These are phyloP conservation scores for Tragopan temminckii DNA, from an alignment of 2,797 vertebrate species.

Conservation along the genomic window DNA sequence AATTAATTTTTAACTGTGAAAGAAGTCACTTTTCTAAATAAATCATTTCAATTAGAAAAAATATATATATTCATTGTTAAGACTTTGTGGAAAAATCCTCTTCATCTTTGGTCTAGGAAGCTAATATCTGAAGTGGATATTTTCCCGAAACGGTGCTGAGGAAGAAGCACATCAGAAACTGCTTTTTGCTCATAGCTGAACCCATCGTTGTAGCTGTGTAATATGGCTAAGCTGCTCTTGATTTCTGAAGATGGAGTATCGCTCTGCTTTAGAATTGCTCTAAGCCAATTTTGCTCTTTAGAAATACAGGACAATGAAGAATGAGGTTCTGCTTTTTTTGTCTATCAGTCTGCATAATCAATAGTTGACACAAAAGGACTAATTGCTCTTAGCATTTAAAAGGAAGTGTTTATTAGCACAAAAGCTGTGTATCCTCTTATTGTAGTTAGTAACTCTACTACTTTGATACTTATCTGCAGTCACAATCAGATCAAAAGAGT, in stretches of 20 bases:
- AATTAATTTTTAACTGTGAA: not conserved
- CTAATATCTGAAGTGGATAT: not conserved
- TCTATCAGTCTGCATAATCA: conserved; percentile 69
- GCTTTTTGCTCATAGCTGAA: not conserved
- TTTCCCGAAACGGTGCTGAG: not conserved
- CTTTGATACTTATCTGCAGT: conserved; percentile 33
- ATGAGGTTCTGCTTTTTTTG: conserved; percentile 31
- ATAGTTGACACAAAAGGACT: conserved; percentile 71
- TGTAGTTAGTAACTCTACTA: conserved; percentile 29
- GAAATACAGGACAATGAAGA: conserved; percentile 44
- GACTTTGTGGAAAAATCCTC: not conserved
- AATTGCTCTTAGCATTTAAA: conserved; percentile 72
- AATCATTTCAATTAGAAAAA: not conserved
- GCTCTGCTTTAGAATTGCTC: not conserved
- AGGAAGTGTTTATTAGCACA: conserved; percentile 63
- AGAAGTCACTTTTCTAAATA: not conserved
- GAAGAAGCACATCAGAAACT: not conserved
- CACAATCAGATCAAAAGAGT: conserved; percentile 26
- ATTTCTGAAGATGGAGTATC: conserved; percentile 6
- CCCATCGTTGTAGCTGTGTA: not conserved
- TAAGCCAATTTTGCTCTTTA: conserved; percentile 49
- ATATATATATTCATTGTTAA: not conserved
- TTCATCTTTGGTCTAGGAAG: not conserved
- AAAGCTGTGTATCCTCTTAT: conserved; percentile 65
- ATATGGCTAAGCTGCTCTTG: not conserved